phyloP scores from a whole-genome alignment of 64 coral and sea anemone species.

The Catalaphyllia jardinei region DNA sequence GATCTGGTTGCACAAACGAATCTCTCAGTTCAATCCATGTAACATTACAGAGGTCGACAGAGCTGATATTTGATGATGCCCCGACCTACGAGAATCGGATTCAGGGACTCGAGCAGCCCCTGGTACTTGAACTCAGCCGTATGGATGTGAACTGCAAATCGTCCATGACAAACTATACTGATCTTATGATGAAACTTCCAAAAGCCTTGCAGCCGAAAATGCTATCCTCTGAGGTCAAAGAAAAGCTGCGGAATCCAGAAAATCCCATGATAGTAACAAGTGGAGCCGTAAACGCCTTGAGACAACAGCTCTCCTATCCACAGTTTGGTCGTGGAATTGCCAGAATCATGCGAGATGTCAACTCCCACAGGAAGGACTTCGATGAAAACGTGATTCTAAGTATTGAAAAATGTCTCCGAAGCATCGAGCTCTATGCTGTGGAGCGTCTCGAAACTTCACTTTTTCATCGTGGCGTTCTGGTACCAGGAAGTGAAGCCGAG shows the following conservation, averaged over 20 bases:
- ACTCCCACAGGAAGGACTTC: not conserved
- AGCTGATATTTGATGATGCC: constrained; percentile 53
- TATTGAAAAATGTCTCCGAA: not conserved
- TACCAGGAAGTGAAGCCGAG: constrained; percentile 53
- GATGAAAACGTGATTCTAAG: not conserved
- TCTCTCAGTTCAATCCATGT: not conserved
- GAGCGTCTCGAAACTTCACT: constrained; percentile 29
- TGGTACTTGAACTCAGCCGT: constrained; percentile 22
- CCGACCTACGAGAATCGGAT: constrained; percentile 48
- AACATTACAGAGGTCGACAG: constrained; percentile 19
- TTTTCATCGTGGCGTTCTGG: not conserved
- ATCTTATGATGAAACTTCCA: constrained; percentile 45
- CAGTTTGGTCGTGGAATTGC: not conserved
- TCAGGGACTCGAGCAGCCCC: not conserved
- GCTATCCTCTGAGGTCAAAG: constrained; percentile 38
- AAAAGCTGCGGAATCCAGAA: not conserved
- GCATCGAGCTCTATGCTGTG: constrained; percentile 3
- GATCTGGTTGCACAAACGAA: not conserved
- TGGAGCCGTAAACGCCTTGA: not conserved
- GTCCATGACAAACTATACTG: not conserved
- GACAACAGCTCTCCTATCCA: not conserved
- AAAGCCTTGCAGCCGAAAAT: constrained; percentile 35
- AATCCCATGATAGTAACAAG: not conserved
- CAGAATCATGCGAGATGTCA: not conserved
- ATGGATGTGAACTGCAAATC: not conserved